Evolutionary conservation across 2,113 vertebrate species (phyloP).

Genomic region (Macheiramphus alcinus): DNA sequence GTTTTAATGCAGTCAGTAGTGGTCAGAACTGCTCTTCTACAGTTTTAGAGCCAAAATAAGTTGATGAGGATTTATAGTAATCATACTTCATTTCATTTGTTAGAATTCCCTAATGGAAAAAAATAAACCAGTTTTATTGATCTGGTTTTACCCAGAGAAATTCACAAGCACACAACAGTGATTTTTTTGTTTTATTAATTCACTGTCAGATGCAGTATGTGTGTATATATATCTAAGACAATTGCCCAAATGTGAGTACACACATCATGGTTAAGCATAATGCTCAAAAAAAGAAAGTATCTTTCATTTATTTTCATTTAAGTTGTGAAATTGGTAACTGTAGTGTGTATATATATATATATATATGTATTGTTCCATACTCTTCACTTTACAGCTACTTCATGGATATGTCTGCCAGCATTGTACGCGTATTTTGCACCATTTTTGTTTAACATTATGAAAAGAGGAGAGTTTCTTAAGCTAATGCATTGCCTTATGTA

Average conservation of each 20-base stretch:
- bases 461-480: neutral
- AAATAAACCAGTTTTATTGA: neutral
- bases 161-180: neutral
- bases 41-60: neutral
- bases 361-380: neutral
- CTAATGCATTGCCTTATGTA: neutral
- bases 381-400: neutral
- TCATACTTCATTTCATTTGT: neutral
- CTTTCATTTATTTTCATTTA: neutral
- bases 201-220: neutral
- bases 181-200: neutral
- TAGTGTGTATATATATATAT: neutral
- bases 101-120: neutral
- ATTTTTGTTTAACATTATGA: neutral
- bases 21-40: neutral
- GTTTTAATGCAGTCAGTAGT: neutral
- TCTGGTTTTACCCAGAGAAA: neutral
- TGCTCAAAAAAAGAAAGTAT: constrained; percentile 4
- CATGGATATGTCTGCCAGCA: neutral
- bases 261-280: constrained; percentile 1
- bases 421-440: neutral
- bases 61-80: neutral
- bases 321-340: neutral
- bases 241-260: constrained; percentile 21
- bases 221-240: neutral